Evolutionary conservation across 2,113 vertebrate genomes (phyloP), one percentile per base, ranked within the genome.

Genomic region (Lepisosteus oculatus): DNA sequence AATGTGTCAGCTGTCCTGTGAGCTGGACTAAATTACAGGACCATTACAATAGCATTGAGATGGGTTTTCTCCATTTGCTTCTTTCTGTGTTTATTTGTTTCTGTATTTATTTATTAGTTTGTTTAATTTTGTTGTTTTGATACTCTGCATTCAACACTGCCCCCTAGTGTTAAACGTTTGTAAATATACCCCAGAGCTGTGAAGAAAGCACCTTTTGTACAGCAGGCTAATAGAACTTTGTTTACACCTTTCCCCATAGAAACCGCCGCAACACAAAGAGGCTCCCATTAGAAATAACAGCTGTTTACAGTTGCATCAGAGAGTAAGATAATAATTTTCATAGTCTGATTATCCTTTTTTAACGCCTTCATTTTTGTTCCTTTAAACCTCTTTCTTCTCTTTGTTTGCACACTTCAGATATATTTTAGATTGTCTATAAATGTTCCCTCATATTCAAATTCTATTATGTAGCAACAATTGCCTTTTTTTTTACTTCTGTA

Each of bases 281-380:
- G 83, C 83, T 82, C 86, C 87, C 71, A 76, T 90, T 69, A 85
- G 90, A 85, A 88, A 84, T 63, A 91, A 85, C 86, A 91, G 88
- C 86, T 93, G 90, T 87, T 86, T 93, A 87, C 90, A 91, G 86
- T 67, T 92, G 84, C 91, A 92, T 87, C 91, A 92, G 88, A 89
- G 90, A 89, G 91, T 92, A 84, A 86, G 90, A 79, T 57, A 5
- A 15, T 47, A 8, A 61, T 83, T 86, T 87, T 81, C 85, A 78
- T 61, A 73, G 3, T 69, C 85, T 83, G 85, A 55, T 85, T 88
- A 85, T 89, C 86, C 85, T 11, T 61, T 43, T 15, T 77, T 69
- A 43, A 42, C 13, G 55, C 7, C 12, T 65, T 55, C 42, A 41
- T 61, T 62, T 68, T 59, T 29, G 29, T 63, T 41, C 57, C 7